phyloP scores from a whole-genome alignment of 2,113 vertebrate species.

The Zosterops pallidus region DNA sequence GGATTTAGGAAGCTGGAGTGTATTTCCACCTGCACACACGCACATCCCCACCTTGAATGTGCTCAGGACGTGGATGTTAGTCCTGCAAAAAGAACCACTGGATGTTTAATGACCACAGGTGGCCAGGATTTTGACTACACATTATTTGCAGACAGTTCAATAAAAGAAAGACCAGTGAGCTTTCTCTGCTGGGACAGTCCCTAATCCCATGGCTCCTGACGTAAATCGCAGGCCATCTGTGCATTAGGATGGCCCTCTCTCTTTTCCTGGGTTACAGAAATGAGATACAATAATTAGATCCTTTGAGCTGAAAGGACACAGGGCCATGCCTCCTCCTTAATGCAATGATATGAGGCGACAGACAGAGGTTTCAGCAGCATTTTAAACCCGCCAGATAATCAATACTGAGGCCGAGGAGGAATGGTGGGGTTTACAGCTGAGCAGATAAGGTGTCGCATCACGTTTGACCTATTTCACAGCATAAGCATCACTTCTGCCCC shows the following conservation, averaged over 20 bases:
- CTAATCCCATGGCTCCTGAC: constrained; percentile 27
- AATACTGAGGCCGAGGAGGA: not conserved
- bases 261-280: constrained; percentile 3
- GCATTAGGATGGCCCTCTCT: not conserved
- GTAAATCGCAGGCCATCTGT: constrained; percentile 41
- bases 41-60: not conserved
- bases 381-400: constrained; percentile 19
- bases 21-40: not conserved
- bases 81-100: not conserved
- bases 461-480: constrained; percentile 58
- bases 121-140: not conserved
- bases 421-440: constrained; percentile 1
- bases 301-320: not conserved
- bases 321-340: not conserved
- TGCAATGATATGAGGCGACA: not conserved
- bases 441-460: not conserved
- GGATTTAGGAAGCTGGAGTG: not conserved
- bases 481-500: constrained; percentile 56
- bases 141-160: not conserved
- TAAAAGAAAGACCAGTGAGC: not conserved
- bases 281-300: constrained; percentile 7
- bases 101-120: not conserved
- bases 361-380: not conserved
- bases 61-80: not conserved
- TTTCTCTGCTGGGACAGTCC: constrained; percentile 2